These are phyloP conservation scores for Zoanthus sociatus DNA, from an alignment of 92 coral and sea anemone species.

Conservation along the genomic window DNA sequence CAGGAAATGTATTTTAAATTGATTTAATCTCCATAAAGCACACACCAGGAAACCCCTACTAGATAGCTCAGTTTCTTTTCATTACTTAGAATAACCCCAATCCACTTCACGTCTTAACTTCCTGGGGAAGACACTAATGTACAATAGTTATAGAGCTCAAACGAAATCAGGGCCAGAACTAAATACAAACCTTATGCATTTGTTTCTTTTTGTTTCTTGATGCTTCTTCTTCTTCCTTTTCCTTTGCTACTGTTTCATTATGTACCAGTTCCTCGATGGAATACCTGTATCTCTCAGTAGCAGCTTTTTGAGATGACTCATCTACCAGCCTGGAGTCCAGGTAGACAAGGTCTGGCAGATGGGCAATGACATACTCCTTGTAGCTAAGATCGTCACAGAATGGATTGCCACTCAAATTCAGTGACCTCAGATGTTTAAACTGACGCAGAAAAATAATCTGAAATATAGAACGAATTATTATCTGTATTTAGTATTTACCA, in stretches of 20 bases:
- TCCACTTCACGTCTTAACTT: neutral
- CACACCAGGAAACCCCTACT: neutral
- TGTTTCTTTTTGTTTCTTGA: slow-evolving; percentile 74
- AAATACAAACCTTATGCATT: slow-evolving; percentile 80
- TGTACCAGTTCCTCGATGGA: slow-evolving; percentile 98
- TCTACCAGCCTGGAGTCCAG: slow-evolving; percentile 94
- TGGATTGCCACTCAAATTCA: slow-evolving; percentile 96
- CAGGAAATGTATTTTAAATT: neutral
- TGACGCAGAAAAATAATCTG: slow-evolving; percentile 89
- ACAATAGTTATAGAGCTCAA: neutral
- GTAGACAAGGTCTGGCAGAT: slow-evolving; percentile 92
- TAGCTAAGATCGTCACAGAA: slow-evolving; percentile 91
- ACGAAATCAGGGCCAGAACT: neutral
- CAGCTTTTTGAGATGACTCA: slow-evolving; percentile 92
- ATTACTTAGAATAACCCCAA: neutral
- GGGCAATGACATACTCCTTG: slow-evolving; percentile 96
- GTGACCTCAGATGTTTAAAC: slow-evolving; percentile 79
- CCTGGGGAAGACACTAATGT: neutral
- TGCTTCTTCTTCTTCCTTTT: slow-evolving; percentile 77
- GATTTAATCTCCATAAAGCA: neutral
- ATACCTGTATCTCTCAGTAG: slow-evolving; percentile 89
- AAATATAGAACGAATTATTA: neutral
- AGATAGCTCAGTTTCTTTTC: neutral
- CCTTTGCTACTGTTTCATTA: slow-evolving; percentile 91
- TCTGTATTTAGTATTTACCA: too few species aligned